Percentiles rank a stretch among this genome's conserved stretches.
These are phyloP conservation scores for Deilephila porcellus DNA, from an alignment of 2,888 invertebrate genomes.

Conservation along the genomic window DNA sequence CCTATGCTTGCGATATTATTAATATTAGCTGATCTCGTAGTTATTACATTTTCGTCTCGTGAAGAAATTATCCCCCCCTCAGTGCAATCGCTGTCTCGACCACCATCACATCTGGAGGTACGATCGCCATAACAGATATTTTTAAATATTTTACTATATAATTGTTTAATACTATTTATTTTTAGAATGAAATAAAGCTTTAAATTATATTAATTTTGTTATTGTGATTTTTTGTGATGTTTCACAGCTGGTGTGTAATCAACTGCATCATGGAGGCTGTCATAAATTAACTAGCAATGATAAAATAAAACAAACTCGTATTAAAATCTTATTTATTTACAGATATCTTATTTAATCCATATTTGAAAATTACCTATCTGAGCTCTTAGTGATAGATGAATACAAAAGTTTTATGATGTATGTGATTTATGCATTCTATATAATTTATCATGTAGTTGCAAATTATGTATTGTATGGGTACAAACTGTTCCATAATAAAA, in stretches of 20 bases:
- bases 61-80: constrained; percentile 40
- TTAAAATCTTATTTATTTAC: constrained; percentile 20
- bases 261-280: too few relatives aligned
- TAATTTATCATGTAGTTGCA: too few relatives aligned
- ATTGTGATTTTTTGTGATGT: not conserved
- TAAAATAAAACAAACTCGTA: constrained; percentile 11
- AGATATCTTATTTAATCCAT: not conserved
- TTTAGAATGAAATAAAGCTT: not conserved
- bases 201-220: not conserved
- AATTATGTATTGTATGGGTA: too few relatives aligned
- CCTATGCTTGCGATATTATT: constrained; percentile 64
- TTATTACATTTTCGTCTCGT: constrained; percentile 58
- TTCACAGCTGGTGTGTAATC: too few relatives aligned
- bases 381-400: not conserved
- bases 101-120: constrained; percentile 24
- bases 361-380: not conserved
- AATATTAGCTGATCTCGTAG: constrained; percentile 61
- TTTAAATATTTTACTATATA: not conserved
- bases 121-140: not conserved
- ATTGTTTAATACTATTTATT: not conserved
- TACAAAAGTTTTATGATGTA: too few relatives aligned
- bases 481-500: too few relatives aligned
- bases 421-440: too few relatives aligned
- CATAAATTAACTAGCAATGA: too few relatives aligned
- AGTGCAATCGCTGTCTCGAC: constrained; percentile 35